Evolutionary conservation across 2,113 vertebrate species (phyloP).

Genomic region (Ptychochromis oligacanthus): DNA sequence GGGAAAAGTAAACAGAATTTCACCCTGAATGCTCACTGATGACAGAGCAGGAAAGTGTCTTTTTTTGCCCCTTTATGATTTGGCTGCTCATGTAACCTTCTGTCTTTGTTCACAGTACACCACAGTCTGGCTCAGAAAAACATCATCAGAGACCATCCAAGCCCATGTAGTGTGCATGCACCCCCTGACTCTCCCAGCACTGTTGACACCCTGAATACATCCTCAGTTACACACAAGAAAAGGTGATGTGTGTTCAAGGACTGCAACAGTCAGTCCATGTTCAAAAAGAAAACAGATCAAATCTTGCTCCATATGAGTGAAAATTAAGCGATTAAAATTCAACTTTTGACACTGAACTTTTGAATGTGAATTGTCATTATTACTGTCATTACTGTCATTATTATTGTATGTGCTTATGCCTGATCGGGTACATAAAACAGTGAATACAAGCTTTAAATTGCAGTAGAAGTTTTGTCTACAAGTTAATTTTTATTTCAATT

Average conservation of each 20-base stretch:
- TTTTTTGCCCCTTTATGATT: slow-evolving; percentile 25
- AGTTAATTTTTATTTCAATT: background rate
- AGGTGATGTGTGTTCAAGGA: background rate
- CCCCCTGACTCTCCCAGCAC: background rate
- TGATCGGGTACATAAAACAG: background rate
- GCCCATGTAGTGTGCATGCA: slow-evolving; percentile 13
- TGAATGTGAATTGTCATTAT: too few species aligned
- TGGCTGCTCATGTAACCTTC: slow-evolving; percentile 18
- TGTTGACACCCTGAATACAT: background rate
- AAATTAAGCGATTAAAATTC: background rate
- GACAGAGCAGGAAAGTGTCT: background rate
- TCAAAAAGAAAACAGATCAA: background rate
- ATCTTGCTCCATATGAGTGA: background rate
- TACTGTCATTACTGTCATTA: background rate
- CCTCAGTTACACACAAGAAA: slow-evolving; percentile 7
- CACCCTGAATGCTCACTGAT: background rate
- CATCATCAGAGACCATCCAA: background rate
- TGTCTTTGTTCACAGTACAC: slow-evolving; percentile 17
- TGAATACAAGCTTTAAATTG: background rate
- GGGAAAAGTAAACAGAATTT: slow-evolving; percentile 13
- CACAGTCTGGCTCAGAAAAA: slow-evolving; percentile 15
- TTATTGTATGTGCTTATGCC: background rate
- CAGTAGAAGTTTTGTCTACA: background rate
- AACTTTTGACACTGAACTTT: background rate
- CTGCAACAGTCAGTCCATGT: background rate